Conservation (phyloP, 2,888 invertebrate species). For the Xestobium rufovillosum region DNA sequence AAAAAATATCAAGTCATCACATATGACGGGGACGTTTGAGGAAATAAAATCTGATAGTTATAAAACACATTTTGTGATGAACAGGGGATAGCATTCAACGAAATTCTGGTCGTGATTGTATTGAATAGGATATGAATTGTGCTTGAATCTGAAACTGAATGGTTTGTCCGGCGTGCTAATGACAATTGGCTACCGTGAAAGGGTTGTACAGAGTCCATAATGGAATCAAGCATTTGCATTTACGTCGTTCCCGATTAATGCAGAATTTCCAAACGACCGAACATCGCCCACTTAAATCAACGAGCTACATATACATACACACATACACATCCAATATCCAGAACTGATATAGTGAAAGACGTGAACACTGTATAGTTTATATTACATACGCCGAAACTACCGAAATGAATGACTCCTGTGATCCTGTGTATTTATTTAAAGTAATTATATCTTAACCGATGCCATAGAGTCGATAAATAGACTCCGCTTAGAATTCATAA, state of each 20-base stretch:
- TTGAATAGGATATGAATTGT: conserved; percentile 39
- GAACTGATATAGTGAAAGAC: too few relatives aligned
- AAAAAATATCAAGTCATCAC: too few relatives aligned
- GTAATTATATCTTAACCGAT: conserved; percentile 38
- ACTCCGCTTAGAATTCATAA: conserved; percentile 37
- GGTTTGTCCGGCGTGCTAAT: conserved; percentile 37
- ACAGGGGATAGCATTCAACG: too few relatives aligned
- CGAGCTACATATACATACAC: too few relatives aligned
- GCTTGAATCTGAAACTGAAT: conserved; percentile 32
- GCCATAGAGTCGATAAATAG: conserved; percentile 40
- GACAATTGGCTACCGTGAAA: conserved; percentile 40
- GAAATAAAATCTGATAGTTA: too few relatives aligned
- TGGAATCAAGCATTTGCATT: conserved; percentile 37
- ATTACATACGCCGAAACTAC: too few relatives aligned
- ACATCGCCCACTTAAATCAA: too few relatives aligned
- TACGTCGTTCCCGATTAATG: conserved; percentile 30
- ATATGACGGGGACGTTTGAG: too few relatives aligned
- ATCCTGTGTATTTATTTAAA: conserved; percentile 38
- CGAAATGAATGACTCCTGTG: conserved; percentile 24
- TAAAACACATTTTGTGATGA: too few relatives aligned
- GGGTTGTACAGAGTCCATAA: conserved; percentile 35
- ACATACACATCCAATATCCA: too few relatives aligned
- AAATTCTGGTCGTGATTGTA: background rate
- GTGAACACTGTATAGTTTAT: conserved; percentile 18
- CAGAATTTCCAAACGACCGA: too few relatives aligned